A percentile compares a stretch with the other conserved stretches of the same genome.
Conservation (phyloP, 2,797 vertebrate genomes). For the Sandelia bainsii region DNA sequence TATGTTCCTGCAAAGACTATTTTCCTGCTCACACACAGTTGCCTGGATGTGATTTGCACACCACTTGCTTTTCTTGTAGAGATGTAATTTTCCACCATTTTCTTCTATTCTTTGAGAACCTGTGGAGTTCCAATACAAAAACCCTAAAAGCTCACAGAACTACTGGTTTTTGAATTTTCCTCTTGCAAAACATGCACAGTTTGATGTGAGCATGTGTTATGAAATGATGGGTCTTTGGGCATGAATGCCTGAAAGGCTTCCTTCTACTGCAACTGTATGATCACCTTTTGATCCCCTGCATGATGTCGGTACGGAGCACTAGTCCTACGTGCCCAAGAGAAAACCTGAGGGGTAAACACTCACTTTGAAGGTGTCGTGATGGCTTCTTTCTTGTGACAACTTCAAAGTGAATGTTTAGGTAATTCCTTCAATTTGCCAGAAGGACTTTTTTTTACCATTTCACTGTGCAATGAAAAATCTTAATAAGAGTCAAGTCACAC, state of each 20-base stretch:
- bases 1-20: slow-evolving; percentile 1
- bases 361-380: slow-evolving; percentile 65
- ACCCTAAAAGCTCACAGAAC: neutral
- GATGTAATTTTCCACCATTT: slow-evolving; percentile 17
- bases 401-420: slow-evolving; percentile 73
- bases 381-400: slow-evolving; percentile 58
- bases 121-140: slow-evolving; percentile 1
- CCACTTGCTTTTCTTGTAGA: neutral
- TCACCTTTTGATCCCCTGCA: slow-evolving; percentile 31
- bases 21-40: neutral
- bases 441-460: slow-evolving; percentile 53
- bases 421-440: slow-evolving; percentile 49
- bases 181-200: slow-evolving; percentile 23
- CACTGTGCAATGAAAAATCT: slow-evolving; percentile 44
- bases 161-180: neutral
- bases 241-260: neutral
- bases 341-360: slow-evolving; percentile 58
- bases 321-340: slow-evolving; percentile 36
- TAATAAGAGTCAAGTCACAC: slow-evolving; percentile 28
- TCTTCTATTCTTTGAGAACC: slow-evolving; percentile 7
- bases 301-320: slow-evolving; percentile 23
- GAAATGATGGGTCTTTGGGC: slow-evolving; percentile 12
- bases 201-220: slow-evolving; percentile 6
- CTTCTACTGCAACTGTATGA: slow-evolving; percentile 16
- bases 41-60: slow-evolving; percentile 12